Base-by-base conservation (phyloP, 35 echinoderm and acorn worm genomes). In the Chiridota heheva region DNA sequence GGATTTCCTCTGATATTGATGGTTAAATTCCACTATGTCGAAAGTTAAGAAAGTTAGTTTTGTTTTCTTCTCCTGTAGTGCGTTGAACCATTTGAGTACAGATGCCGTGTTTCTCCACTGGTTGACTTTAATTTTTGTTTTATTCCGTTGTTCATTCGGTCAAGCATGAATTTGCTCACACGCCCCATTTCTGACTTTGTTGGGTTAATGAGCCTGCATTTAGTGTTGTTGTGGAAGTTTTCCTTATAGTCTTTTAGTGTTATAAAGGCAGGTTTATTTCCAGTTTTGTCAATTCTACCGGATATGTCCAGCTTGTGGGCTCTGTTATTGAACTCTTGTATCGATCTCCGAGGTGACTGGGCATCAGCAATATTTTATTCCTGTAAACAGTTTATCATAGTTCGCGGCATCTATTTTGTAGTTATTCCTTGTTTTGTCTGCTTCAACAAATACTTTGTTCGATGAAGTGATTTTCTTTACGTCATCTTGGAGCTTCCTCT, bases 161-260 rank as follows among this genome's bases (percentile, higher is more conserved):
- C n/a, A n/a, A n/a, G n/a, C n/a, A n/a, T n/a, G n/a, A n/a, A 27
- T 38, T 70, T 70, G 27, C 5, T 70, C 0, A 70, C 40, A 29
- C 42, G 35, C 40, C 67, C 25, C 17, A 70, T 32, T 32, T 70
- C 1, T 16, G 25, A 70, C 40, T 70, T 70, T 7, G 67, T 8
- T 7, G 67, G 67, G 67, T 70, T 70, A 12, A 70, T 70, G 30
- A 70, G 67, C 26, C 67, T 70, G 36, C 67, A 70, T 32, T 36
- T 2, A 1, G 67, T 29, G 0, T 32, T 16, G 33, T 70, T 32
- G 16, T 16, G 33, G 33, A 1, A 70, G 33, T 70, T 70, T 18
- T 31, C 67, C 40, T 70, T 70, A 42, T 2, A 15, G 36, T 70
- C 67, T 1, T 70, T 70, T 70, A 3, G 33, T 16, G 67, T 70